These are phyloP conservation scores for Melanocharis versteri DNA, from an alignment of 2,113 vertebrate genomes.

Conservation along the genomic window DNA sequence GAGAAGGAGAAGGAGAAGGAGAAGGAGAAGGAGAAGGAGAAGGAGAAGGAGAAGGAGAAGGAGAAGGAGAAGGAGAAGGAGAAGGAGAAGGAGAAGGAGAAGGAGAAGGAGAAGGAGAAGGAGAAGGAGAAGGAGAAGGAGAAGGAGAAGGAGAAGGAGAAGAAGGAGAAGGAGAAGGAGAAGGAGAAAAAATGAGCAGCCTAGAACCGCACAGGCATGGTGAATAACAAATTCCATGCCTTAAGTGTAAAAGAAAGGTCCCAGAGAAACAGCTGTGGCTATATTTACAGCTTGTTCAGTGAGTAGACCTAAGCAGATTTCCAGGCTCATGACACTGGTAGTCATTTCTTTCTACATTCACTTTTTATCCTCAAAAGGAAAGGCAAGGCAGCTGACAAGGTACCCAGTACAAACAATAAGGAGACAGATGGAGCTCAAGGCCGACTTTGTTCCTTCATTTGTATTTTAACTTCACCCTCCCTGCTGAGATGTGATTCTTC, in stretches of 20 bases:
- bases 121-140: neutral
- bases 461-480: neutral
- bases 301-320: neutral
- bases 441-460: neutral
- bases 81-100: too few species aligned
- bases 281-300: neutral
- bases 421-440: neutral
- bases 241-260: neutral
- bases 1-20: neutral
- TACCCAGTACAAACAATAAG: neutral
- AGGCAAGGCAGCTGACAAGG: neutral
- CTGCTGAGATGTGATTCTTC: neutral
- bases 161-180: neutral
- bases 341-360: neutral
- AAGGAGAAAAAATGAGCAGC: neutral
- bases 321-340: neutral
- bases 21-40: neutral
- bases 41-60: too few species aligned
- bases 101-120: neutral
- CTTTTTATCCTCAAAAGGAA: neutral
- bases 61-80: neutral
- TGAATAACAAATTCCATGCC: neutral
- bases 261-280: neutral
- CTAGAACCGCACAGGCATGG: neutral
- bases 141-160: neutral